Conservation (phyloP, 2,113 vertebrate genomes). For the Lichenostomus cassidix region DNA sequence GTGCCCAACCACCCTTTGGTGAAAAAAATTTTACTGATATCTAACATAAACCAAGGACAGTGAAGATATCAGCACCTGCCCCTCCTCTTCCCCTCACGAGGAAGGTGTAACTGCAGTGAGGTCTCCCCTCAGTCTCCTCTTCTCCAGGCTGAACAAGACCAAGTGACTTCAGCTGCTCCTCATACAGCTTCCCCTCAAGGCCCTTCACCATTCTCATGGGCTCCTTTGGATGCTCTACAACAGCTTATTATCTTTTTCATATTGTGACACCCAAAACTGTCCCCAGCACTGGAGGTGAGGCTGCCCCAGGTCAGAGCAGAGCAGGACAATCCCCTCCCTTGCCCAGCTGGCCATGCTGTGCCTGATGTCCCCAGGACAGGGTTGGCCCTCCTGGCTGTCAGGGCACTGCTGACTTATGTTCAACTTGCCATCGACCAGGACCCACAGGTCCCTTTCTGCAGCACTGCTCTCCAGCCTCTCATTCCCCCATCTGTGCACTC, state of each 20-base stretch:
- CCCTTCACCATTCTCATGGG: background rate
- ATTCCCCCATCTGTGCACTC: background rate
- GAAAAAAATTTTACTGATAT: background rate
- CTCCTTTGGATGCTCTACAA: background rate
- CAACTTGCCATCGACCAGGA: rapidly evolving
- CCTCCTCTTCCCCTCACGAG: rapidly evolving
- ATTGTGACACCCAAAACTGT: rapidly evolving
- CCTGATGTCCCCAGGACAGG: background rate
- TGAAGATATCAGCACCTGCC: background rate
- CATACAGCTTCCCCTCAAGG: rapidly evolving
- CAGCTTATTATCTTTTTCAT: background rate
- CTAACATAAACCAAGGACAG: background rate
- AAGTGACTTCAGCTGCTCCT: background rate
- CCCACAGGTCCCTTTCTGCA: rapidly evolving
- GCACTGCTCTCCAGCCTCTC: background rate
- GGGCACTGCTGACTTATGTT: background rate
- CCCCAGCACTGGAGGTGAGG: background rate
- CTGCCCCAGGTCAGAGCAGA: background rate
- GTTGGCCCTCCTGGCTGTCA: background rate
- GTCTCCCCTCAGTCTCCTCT: background rate
- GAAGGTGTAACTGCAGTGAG: rapidly evolving
- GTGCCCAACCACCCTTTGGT: background rate
- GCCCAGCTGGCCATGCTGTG: rapidly evolving
- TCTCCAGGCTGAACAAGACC: background rate
- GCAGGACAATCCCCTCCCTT: background rate